Evolutionary conservation across 2,113 vertebrate genomes (phyloP), one percentile per base, ranked within the genome.

Genomic region (Anhinga rufa): DNA sequence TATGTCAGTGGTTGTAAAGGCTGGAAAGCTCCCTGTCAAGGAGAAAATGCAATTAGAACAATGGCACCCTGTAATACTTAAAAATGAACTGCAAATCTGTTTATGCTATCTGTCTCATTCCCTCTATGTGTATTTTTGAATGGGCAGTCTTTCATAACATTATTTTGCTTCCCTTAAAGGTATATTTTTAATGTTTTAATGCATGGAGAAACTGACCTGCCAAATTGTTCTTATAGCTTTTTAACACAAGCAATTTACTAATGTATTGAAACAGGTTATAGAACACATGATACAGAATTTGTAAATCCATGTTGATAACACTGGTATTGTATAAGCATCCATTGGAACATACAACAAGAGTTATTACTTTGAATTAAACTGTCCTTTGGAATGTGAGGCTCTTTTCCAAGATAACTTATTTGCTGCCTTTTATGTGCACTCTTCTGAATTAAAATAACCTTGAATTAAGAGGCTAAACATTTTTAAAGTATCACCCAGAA

Each of bases 221-320:
- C 93, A 97, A 94, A 93, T 92, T 79, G 87, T 86, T 89, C 89
- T 96, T 93, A 94, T 28, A 58, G 93, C 86, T 96, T 97, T 96
- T 97, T 97, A 97, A 97, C 83, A 96, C 82, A 91, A 93, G 87
- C 86, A 93, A 95, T 96, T 97, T 97, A 96, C 90, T 92, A 92
- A 95, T 31, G 93, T 95, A 94, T 34, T 95, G 91, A 94, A 95
- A 96, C 92, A 87, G 86, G 93, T 95, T 96, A 97, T 29, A 94
- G 88, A 86, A 95, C 94, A 91, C 69, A 72, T n/a, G 92, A 94
- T 31, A 87, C 64, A 26, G 24, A 92, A 91, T 94, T 58, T 96
- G 92, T 95, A 96, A 96, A 95, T 84, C 85, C 68, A 40, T 48
- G 82, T 61, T 81, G 92, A 55, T 85, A 86, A 80, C 66, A 55